phyloP scores from a whole-genome alignment of 2,113 vertebrate species.

The Tringa solitaria region DNA sequence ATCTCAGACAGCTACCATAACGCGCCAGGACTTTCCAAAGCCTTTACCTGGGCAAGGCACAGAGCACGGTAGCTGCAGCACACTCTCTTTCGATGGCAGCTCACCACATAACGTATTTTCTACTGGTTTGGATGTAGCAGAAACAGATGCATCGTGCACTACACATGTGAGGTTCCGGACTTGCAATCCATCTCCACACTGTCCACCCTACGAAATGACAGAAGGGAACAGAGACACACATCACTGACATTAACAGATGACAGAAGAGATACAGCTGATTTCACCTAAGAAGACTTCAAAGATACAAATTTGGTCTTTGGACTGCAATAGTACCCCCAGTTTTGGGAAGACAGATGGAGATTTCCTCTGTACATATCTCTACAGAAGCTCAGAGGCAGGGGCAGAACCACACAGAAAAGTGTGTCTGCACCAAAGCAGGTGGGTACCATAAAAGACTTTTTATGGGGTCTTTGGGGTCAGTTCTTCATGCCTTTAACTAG shows the following conservation, averaged over 20 bases:
- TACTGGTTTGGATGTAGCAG: conserved; percentile 63
- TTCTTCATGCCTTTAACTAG: not conserved
- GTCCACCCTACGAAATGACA: conserved; percentile 78
- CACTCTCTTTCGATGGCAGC: conserved; percentile 60
- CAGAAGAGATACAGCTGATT: not conserved
- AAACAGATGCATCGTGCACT: conserved; percentile 77
- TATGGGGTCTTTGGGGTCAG: not conserved
- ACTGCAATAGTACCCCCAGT: not conserved
- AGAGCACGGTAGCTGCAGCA: conserved; percentile 82
- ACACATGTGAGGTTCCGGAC: conserved; percentile 83
- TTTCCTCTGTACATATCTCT: not conserved
- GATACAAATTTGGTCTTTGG: not conserved
- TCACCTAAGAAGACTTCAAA: not conserved
- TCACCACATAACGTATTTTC: conserved; percentile 79
- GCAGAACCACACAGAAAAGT: not conserved
- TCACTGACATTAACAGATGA: not conserved
- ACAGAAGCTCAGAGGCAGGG: not conserved
- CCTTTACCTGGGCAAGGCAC: conserved; percentile 90
- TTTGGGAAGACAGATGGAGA: not conserved
- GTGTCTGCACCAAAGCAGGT: not conserved
- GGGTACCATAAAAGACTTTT: not conserved
- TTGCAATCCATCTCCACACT: conserved; percentile 90
- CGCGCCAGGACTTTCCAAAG: not conserved
- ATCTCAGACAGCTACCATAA: not conserved
- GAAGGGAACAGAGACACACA: conserved; percentile 13